phyloP scores from a whole-genome alignment of 2,888 invertebrate species.

The Lasioglossum villosulum region DNA sequence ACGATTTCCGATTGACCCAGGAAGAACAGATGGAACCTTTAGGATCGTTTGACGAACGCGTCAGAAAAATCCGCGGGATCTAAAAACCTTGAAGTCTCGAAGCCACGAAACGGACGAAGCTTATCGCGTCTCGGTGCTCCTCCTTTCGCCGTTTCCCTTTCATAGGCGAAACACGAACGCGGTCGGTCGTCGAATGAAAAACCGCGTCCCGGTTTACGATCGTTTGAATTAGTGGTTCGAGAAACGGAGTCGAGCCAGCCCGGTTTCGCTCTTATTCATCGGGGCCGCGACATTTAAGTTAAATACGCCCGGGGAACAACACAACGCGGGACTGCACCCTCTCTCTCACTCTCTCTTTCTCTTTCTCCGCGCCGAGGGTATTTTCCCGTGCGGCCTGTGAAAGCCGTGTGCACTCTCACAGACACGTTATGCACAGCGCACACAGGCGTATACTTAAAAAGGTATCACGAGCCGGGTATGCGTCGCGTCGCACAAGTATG shows the following conservation, averaged over 20 bases:
- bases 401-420: conserved; percentile 30
- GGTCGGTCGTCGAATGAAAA: conserved; percentile 10
- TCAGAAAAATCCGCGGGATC: background rate
- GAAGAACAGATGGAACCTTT: background rate
- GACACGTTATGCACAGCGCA: background rate
- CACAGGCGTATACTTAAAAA: conserved; percentile 48
- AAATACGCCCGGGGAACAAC: conserved; percentile 37
- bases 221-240: conserved; percentile 43
- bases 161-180: background rate
- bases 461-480: conserved; percentile 30
- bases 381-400: conserved; percentile 15
- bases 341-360: background rate
- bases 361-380: background rate
- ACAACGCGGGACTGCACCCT: background rate
- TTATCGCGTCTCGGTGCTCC: conserved; percentile 3
- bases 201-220: conserved; percentile 32
- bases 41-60: background rate
- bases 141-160: background rate
- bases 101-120: background rate
- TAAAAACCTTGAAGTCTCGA: background rate
- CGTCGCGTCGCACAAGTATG: conserved; percentile 53
- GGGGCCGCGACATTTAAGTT: conserved; percentile 28
- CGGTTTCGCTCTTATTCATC: conserved; percentile 15
- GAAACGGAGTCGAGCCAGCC: background rate
- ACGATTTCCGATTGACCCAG: background rate